Evolutionary conservation across 2,113 vertebrate species (phyloP).

Genomic region (Eretmochelys imbricata): DNA sequence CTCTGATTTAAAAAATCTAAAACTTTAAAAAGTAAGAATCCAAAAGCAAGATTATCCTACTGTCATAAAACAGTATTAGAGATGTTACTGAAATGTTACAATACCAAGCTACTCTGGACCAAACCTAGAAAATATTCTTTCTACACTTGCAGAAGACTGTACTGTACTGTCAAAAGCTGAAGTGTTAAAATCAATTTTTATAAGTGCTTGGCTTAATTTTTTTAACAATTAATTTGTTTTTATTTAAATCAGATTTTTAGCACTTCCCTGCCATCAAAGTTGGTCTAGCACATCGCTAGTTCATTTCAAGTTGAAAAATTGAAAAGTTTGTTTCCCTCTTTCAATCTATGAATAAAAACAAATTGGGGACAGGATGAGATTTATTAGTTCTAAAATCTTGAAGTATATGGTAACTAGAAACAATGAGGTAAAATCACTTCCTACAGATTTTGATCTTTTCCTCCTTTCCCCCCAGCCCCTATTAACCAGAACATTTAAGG

Average conservation of each 20-base stretch:
- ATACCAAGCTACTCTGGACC: not conserved
- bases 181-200: not conserved
- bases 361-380: not conserved
- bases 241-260: not conserved
- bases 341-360: not conserved
- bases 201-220: not conserved
- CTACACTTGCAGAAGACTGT: not conserved
- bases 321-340: not conserved
- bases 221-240: not conserved
- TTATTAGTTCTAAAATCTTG: not conserved
- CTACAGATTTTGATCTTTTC: not conserved
- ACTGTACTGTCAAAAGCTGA: not conserved
- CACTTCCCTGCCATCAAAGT: not conserved
- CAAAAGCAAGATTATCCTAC: not conserved
- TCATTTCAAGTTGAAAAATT: not conserved
- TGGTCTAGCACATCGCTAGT: not conserved
- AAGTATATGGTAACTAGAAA: not conserved
- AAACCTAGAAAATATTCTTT: not conserved
- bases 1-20: not conserved
- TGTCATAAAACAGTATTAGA: not conserved
- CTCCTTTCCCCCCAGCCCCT: too few relatives aligned
- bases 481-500: not conserved
- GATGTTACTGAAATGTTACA: not conserved
- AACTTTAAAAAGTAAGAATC: not conserved
- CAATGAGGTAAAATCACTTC: not conserved